Base-by-base conservation (phyloP, 2,113 vertebrate species). In the Notothenia rossii region DNA sequence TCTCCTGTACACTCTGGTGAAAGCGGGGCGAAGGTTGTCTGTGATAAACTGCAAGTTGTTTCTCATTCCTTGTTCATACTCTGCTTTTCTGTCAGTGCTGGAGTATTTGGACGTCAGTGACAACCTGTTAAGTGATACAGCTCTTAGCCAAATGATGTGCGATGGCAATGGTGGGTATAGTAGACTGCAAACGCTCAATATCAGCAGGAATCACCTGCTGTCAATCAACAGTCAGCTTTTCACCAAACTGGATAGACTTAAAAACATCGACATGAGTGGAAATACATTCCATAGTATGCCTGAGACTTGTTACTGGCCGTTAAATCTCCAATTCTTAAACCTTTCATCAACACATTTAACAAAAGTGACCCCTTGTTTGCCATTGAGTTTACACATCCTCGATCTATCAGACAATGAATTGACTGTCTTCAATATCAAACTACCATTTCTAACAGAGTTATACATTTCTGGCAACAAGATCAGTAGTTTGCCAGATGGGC, bases 391-490 rank as follows among this genome's bases (percentile, higher is more conserved):
- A 64, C 92, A 94, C 29, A 50, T 96, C 20, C 88, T 98, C 79
- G 96, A 98, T 22, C 60, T 97, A 4, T 96, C 95, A 0, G 73
- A 86, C 7, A 97, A 98, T 59, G 83, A 90, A 15, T 93, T 97
- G 33, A 51, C 60, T 1, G 86, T 77, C 1, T 97, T 97, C 90
- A 69, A 65, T 3, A 50, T 95, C 56, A 4, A 15, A 0, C 90
- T 97, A 0, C 94, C 93, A 0, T 2, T 46, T 4, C 95, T 98
- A 8, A 93, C 56, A 68, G 95, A 95, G 74, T 94, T 98, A 46
- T 88, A 95, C 81, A 89, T 98, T 14, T 87, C 94, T 0, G 91
- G 90, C 56, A 98, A 98, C 88, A 96, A 92, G 53, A 79, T 97
- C 78, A 86, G 67, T 60, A 66, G 55, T 1, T 83, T 98, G 5